Evolutionary conservation across 2,797 vertebrate genomes (phyloP).

Genomic region (Pseudopleuronectes americanus): DNA sequence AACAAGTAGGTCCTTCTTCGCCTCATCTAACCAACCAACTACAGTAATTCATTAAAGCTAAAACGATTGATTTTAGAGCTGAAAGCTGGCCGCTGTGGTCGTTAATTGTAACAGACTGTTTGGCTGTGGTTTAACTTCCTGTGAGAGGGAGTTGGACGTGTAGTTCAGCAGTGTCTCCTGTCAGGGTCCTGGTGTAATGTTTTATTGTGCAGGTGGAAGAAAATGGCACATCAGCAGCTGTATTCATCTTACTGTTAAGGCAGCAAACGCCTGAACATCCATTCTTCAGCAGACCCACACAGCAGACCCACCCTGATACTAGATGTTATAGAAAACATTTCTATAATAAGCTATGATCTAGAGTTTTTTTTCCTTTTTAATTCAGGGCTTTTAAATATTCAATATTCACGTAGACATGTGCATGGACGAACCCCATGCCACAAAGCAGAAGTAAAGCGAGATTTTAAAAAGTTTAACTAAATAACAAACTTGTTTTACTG

Average conservation of each 20-base stretch:
- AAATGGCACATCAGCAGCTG: conserved; percentile 8
- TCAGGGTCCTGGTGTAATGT: conserved; percentile 46
- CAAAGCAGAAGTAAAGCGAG: not conserved
- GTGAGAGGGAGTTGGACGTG: not conserved
- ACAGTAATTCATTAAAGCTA: not conserved
- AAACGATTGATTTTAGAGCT: not conserved
- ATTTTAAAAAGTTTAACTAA: not conserved
- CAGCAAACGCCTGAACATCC: conserved; percentile 2
- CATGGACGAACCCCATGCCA: not conserved
- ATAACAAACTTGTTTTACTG: not conserved
- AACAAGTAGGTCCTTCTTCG: conserved; percentile 91
- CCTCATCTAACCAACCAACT: conserved; percentile 2
- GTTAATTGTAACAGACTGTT: not conserved
- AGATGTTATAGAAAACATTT: too few species aligned
- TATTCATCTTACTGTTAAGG: not conserved
- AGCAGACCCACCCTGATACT: not conserved
- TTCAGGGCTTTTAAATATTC: not conserved
- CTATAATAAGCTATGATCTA: too few species aligned
- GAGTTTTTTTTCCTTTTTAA: not conserved
- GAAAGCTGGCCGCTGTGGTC: not conserved
- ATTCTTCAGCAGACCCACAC: not conserved
- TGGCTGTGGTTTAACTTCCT: conserved; percentile 11
- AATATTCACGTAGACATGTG: too few species aligned
- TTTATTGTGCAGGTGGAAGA: conserved; percentile 5
- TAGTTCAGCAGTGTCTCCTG: not conserved